Percentiles rank a stretch among this genome's conserved stretches.
Conservation (phyloP, 2,888 invertebrate species). For the Drosophila multiciliata region DNA sequence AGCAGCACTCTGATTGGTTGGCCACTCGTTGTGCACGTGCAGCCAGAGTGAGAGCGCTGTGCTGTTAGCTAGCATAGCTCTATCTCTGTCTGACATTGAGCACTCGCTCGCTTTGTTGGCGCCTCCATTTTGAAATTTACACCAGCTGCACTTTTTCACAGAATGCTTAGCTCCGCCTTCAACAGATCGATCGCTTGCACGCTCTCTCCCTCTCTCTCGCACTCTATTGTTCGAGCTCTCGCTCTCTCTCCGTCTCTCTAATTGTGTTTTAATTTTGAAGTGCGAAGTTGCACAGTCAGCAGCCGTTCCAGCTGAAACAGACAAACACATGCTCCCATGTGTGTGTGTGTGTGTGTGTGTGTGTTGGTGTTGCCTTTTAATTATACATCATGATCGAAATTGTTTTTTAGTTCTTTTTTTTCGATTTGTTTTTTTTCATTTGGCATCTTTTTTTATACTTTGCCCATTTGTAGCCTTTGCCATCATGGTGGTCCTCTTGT, state of each 20-base stretch:
- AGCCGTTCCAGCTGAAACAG: conserved; percentile 40
- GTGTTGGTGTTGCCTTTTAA: conserved; percentile 72
- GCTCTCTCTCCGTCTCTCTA: conserved; percentile 49
- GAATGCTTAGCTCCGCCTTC: conserved; percentile 61
- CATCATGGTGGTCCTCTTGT: conserved; percentile 80
- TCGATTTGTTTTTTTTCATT: conserved; percentile 51
- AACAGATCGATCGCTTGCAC: conserved; percentile 22
- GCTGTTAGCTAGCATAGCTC: conserved; percentile 15
- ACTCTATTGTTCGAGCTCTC: background rate
- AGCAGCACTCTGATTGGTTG: conserved; percentile 41
- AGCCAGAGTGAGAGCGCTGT: conserved; percentile 28
- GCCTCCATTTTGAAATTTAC: conserved; percentile 84
- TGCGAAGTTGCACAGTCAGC: conserved; percentile 81
- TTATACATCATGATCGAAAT: conserved; percentile 80
- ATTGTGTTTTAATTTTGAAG: conserved; percentile 80
- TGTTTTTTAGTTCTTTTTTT: conserved; percentile 63
- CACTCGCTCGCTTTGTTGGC: conserved; percentile 55
- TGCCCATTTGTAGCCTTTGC: conserved; percentile 75
- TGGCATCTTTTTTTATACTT: conserved; percentile 75
- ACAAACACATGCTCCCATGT: conserved; percentile 42
- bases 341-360: conserved; percentile 12
- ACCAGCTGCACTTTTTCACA: conserved; percentile 67
- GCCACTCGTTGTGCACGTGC: conserved; percentile 13
- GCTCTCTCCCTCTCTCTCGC: conserved; percentile 5
- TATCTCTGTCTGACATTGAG: conserved; percentile 28